Evolutionary conservation across 2,888 invertebrate species (phyloP).

Genomic region (Drosophila kanekoi): DNA sequence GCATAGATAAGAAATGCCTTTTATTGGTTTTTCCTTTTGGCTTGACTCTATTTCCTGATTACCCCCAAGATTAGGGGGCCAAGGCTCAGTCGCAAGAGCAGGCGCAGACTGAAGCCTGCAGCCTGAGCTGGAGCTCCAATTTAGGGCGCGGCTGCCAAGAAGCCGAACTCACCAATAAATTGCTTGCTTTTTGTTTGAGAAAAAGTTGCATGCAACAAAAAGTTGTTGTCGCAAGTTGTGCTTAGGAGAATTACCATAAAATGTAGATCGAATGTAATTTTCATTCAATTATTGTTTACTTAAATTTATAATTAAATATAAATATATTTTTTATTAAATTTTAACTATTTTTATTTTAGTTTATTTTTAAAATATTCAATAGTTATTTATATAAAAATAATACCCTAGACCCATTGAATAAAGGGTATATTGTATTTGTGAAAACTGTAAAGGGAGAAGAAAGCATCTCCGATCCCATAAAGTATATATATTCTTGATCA

Average conservation of each 20-base stretch:
- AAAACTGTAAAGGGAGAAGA: too few species aligned
- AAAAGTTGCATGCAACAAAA: constrained; percentile 8
- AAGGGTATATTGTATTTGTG: too few species aligned
- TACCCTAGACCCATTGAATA: too few species aligned
- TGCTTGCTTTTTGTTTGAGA: constrained; percentile 35
- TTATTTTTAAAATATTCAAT: too few species aligned
- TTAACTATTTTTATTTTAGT: too few species aligned
- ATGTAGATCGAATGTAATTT: background rate
- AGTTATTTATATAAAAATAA: too few species aligned
- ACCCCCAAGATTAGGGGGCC: constrained; percentile 59
- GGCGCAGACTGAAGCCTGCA: constrained; percentile 15
- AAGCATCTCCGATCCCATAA: too few species aligned
- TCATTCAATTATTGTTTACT: background rate
- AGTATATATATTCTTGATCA: too few species aligned
- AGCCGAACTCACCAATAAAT: constrained; percentile 24
- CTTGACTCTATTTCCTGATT: constrained; percentile 70
- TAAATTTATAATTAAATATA: too few species aligned
- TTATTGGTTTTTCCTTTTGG: constrained; percentile 71
- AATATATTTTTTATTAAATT: too few species aligned
- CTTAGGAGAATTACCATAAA: background rate
- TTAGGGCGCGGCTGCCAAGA: constrained; percentile 50
- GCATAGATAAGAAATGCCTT: constrained; percentile 73
- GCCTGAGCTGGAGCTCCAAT: constrained; percentile 34
- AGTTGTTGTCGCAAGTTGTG: background rate
- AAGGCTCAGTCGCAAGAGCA: constrained; percentile 20